A percentile compares a stretch with the other conserved stretches of the same genome.
These are phyloP conservation scores for Characodon lateralis DNA, from an alignment of 2,797 vertebrate genomes.

Conservation along the genomic window DNA sequence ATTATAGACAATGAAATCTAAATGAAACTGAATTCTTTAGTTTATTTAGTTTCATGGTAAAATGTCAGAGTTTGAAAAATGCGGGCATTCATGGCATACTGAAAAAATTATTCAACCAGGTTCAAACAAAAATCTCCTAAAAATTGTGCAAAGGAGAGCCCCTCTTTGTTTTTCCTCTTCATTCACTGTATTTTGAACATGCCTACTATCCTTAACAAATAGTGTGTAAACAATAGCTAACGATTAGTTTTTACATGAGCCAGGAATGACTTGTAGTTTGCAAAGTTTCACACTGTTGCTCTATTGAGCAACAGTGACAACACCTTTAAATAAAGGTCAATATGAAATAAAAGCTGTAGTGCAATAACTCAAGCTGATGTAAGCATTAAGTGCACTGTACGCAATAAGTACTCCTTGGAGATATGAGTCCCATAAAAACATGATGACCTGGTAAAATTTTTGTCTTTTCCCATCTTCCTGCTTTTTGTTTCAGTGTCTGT, in stretches of 20 bases:
- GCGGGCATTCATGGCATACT: neutral
- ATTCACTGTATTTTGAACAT: too few species aligned
- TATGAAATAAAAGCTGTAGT: neutral
- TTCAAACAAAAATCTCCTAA: neutral
- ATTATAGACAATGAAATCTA: neutral
- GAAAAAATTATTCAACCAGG: neutral
- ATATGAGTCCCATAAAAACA: neutral
- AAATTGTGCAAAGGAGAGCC: neutral
- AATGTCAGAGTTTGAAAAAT: neutral
- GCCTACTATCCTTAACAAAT: too few species aligned
- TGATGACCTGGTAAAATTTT: neutral
- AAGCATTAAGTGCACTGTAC: neutral
- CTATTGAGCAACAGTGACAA: neutral
- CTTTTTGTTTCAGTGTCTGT: neutral
- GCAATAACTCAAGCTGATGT: neutral
- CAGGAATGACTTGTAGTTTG: neutral
- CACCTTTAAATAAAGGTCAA: neutral
- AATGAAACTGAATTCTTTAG: neutral
- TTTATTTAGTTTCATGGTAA: neutral
- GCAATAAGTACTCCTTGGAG: neutral
- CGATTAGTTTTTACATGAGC: neutral
- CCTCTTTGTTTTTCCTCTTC: neutral
- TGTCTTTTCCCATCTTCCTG: neutral
- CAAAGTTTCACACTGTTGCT: neutral
- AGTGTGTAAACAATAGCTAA: neutral